Base-by-base conservation (phyloP, 2,888 invertebrate species). In the Papilio elwesi region DNA sequence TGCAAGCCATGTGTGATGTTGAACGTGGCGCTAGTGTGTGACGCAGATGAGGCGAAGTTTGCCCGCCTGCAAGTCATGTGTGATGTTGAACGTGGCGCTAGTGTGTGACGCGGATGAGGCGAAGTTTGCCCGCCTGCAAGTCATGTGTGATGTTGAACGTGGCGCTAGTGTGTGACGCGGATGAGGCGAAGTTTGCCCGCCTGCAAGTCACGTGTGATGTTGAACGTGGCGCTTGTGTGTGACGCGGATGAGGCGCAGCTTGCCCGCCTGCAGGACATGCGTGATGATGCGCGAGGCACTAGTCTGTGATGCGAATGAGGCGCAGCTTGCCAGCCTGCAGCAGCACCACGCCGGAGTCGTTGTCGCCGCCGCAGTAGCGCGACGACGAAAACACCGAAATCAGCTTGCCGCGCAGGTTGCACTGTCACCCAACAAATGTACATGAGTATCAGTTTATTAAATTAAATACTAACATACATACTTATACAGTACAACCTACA, bases 381-480 rank as follows among this genome's bases (percentile, higher is more conserved):
- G 96, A 96, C 0, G 97, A 96, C 0, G 97, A 97, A 87, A 97
- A 97, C 36, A 97, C 96, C 0, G 97, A 96, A 74, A 97, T 83
- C 55, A 97, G 88, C 76, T 95, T 95, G 0, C 96, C 96, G 75
- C 95, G 95, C 77, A 96, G 95, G 81, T 96, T 95, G 55, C 96
- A 94, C 96, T 96, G 84, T 0, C 7, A 68, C 53, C 12, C 26
- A 12, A 36, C 36, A 36, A 15, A 13, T 5, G 26, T 7, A 36
- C 6, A 43, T 43, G 4, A 9, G 11, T 36, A 13, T 26, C 7
- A 13, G 5, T 7, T 57, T 13, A 12, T 6, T 57, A 6, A 1
- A 48, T 48, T 8, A 10, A 49, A 10, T 13, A 49, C 47, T 6
- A 7, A 7, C 47, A 47, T 9, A 47, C 47, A 47, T 47, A 10